phyloP scores from a whole-genome alignment of 23 tunicate species.

The Diplosoma virens region DNA sequence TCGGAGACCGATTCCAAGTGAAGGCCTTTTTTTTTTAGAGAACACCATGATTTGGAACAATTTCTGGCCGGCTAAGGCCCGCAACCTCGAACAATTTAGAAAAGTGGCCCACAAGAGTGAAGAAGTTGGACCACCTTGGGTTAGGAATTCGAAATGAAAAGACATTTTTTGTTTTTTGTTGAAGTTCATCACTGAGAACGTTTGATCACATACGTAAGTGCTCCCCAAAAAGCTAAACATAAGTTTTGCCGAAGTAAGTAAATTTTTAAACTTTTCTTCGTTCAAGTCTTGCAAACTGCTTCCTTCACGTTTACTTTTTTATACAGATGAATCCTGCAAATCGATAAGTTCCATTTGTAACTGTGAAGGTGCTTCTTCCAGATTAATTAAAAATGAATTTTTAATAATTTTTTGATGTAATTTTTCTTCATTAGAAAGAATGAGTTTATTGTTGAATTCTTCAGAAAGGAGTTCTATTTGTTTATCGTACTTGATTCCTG shows the following conservation, averaged over 20 bases:
- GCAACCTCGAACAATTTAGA: no score
- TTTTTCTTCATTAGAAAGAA: constrained; percentile 35
- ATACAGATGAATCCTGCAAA: constrained; percentile 27
- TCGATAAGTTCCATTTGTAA: constrained; percentile 35
- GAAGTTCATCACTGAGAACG: background rate
- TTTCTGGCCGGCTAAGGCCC: no score
- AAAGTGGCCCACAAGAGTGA: no score
- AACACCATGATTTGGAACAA: no score
- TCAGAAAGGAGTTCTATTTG: constrained; percentile 32
- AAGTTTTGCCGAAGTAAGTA: constrained; percentile 24
- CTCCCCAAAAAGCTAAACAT: constrained; percentile 31
- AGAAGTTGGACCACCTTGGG: no score
- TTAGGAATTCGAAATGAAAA: no score
- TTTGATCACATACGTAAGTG: constrained; percentile 27
- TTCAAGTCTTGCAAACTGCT: background rate
- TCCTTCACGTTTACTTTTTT: constrained; percentile 11
- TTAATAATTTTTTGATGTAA: constrained; percentile 44
- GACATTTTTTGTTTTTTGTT: no score
- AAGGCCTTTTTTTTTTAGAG: no score
- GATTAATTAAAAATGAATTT: constrained; percentile 40
- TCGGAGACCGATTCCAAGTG: no score
- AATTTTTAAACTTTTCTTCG: constrained; percentile 16
- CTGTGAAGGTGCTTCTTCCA: constrained; percentile 31
- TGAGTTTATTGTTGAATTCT: constrained; percentile 28
- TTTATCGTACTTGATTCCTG: constrained; percentile 39